phyloP scores from a whole-genome alignment of 2,888 invertebrate species.

The Ormyrus nitidulus region DNA sequence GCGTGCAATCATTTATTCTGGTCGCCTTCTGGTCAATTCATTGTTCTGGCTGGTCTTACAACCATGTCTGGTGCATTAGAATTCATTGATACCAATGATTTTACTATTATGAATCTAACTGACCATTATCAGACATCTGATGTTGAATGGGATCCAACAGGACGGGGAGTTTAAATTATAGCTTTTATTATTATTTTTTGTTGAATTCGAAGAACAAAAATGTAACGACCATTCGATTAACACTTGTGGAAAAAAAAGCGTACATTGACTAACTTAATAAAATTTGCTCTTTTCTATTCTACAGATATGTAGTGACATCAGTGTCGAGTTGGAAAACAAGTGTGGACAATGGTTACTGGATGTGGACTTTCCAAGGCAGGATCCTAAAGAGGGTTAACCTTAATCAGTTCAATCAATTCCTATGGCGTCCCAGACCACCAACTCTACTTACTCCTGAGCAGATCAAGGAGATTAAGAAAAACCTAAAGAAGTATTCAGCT shows the following conservation, averaged over 20 bases:
- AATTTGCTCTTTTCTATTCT: too few relatives aligned
- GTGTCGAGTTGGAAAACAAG: constrained; percentile 97
- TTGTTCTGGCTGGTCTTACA: constrained; percentile 92
- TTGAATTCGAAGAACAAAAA: not conserved
- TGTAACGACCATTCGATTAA: too few relatives aligned
- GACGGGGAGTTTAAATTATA: constrained; percentile 77
- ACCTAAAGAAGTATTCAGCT: constrained; percentile 96
- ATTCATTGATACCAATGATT: constrained; percentile 96
- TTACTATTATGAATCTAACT: constrained; percentile 94
- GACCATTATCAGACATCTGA: constrained; percentile 97
- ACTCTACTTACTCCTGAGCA: constrained; percentile 89
- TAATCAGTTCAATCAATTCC: constrained; percentile 94
- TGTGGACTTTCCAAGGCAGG: constrained; percentile 97
- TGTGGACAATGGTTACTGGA: constrained; percentile 93
- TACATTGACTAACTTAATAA: too few relatives aligned
- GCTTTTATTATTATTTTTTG: not conserved
- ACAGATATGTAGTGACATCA: constrained; percentile 90
- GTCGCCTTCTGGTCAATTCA: constrained; percentile 96
- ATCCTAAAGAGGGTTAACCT: constrained; percentile 88
- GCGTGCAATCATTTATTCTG: constrained; percentile 95
- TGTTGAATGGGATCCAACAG: constrained; percentile 99
- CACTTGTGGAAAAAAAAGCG: too few relatives aligned
- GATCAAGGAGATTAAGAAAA: constrained; percentile 97
- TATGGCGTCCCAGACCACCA: constrained; percentile 97
- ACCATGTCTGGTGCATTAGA: constrained; percentile 92